These are phyloP conservation scores for Sphaerophoria taeniata DNA, from an alignment of 2,888 invertebrate genomes.

Conservation along the genomic window DNA sequence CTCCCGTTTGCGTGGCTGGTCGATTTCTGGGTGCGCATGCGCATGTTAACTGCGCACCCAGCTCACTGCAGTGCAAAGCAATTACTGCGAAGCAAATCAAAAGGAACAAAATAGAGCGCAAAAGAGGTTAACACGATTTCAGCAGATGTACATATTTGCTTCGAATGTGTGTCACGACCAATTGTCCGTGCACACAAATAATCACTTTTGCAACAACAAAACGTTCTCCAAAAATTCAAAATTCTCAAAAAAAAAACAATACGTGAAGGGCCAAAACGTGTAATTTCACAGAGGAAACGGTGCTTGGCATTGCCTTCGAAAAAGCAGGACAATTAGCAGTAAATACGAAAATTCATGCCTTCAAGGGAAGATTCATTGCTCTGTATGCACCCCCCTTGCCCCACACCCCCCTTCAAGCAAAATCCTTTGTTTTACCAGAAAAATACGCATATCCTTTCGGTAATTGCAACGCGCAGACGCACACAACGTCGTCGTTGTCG, in stretches of 20 bases:
- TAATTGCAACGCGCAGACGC: constrained; percentile 68
- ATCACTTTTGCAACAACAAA: neutral
- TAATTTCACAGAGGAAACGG: constrained; percentile 71
- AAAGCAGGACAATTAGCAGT: constrained; percentile 64
- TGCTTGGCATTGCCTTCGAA: constrained; percentile 62
- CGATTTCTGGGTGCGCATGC: constrained; percentile 29
- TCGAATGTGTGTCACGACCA: constrained; percentile 72
- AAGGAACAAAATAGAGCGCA: constrained; percentile 48
- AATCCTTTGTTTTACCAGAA: constrained; percentile 70
- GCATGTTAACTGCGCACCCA: neutral
- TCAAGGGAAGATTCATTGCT: constrained; percentile 55
- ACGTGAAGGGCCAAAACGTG: constrained; percentile 59
- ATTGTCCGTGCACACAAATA: constrained; percentile 63
- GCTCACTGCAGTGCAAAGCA: neutral
- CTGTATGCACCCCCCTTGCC: neutral
- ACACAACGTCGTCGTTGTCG: constrained; percentile 49
- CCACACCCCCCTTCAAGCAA: neutral
- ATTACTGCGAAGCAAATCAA: constrained; percentile 49
- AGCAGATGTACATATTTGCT: constrained; percentile 67
- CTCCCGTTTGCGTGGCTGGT: constrained; percentile 36
- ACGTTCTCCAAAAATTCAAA: constrained; percentile 8
- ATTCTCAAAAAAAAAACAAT: constrained; percentile 1
- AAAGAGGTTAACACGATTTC: constrained; percentile 46
- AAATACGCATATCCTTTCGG: constrained; percentile 71
- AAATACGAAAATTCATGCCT: constrained; percentile 74